These are phyloP conservation scores for Lepeophtheirus nordmannii DNA, from an alignment of 2,888 invertebrate species.

Conservation along the genomic window DNA sequence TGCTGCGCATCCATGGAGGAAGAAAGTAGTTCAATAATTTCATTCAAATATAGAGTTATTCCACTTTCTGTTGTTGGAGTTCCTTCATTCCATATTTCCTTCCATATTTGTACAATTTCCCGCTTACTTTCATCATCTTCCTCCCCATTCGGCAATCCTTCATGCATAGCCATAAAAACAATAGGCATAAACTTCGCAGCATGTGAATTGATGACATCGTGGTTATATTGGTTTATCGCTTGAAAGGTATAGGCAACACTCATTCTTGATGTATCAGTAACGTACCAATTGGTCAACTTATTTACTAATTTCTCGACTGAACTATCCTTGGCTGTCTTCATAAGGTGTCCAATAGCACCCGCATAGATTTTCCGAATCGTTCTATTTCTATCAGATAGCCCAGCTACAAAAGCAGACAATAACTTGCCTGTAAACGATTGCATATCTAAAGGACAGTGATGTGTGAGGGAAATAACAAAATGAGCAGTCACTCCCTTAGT, in stretches of 20 bases:
- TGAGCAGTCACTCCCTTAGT: constrained; percentile 53
- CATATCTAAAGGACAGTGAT: constrained; percentile 38
- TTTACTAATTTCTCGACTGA: constrained; percentile 49
- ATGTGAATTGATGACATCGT: constrained; percentile 62
- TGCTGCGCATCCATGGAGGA: constrained; percentile 60
- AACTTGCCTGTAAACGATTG: constrained; percentile 48
- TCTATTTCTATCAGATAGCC: constrained; percentile 65
- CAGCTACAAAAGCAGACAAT: constrained; percentile 50
- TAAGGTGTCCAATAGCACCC: constrained; percentile 64
- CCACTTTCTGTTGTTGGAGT: constrained; percentile 74
- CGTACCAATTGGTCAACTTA: constrained; percentile 48
- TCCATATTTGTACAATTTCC: constrained; percentile 47
- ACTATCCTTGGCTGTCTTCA: constrained; percentile 60
- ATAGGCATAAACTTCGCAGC: constrained; percentile 58
- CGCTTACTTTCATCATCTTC: constrained; percentile 25
- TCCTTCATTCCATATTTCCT: constrained; percentile 74
- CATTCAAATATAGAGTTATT: constrained; percentile 54
- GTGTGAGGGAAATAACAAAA: constrained; percentile 34
- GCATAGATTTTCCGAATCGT: constrained; percentile 70
- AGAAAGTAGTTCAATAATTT: constrained; percentile 53
- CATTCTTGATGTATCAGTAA: constrained; percentile 33
- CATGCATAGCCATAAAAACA: constrained; percentile 80
- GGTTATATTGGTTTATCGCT: constrained; percentile 63
- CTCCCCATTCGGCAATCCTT: constrained; percentile 36
- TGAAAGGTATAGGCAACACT: constrained; percentile 42